phyloP scores from a whole-genome alignment of 2,888 invertebrate genomes.

The Amaurobius ferox region DNA sequence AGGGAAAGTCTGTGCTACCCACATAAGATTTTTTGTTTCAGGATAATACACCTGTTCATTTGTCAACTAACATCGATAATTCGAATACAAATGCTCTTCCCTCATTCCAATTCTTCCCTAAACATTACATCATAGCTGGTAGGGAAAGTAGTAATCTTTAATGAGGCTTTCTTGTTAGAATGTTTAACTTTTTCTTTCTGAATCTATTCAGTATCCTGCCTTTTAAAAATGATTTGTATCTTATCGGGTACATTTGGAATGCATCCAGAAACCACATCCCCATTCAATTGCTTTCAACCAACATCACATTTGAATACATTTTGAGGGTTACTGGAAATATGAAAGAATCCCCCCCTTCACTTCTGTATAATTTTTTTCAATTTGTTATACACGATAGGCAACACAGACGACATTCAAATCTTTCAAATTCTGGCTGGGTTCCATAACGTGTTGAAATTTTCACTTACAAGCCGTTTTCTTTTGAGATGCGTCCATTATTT shows the following conservation, averaged over 20 bases:
- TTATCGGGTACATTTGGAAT: background rate
- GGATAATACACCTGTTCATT: too few species aligned
- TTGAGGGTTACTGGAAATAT: background rate
- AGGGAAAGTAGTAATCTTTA: too few species aligned
- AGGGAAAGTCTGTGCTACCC: too few species aligned
- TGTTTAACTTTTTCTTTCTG: too few species aligned
- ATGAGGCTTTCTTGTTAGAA: too few species aligned
- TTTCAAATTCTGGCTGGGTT: background rate
- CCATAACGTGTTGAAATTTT: background rate
- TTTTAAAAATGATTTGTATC: background rate
- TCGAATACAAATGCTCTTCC: too few species aligned
- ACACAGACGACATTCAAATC: constrained; percentile 10
- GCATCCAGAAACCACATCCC: background rate
- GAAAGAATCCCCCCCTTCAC: background rate
- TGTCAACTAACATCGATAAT: too few species aligned
- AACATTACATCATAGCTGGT: too few species aligned
- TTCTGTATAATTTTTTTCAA: background rate
- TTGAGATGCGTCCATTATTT: background rate
- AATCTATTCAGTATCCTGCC: background rate
- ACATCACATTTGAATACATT: background rate
- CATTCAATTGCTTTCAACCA: background rate
- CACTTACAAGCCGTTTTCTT: background rate
- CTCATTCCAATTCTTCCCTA: too few species aligned
- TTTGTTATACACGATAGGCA: background rate
- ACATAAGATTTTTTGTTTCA: too few species aligned